Conservation (phyloP, 2,113 vertebrate genomes). For the Ctenomys sociabilis region DNA sequence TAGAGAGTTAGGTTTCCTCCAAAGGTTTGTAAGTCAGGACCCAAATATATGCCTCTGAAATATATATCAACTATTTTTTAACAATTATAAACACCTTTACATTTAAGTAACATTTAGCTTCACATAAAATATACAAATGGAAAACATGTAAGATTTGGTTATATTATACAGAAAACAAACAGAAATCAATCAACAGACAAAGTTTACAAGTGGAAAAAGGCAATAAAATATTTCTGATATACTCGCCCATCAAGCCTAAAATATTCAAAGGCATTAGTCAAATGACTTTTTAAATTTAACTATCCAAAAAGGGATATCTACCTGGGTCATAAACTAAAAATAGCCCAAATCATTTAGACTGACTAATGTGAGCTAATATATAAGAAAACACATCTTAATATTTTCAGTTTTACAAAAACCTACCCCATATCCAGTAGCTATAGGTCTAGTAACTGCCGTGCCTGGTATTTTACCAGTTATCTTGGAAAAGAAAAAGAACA, state of each 20-base stretch:
- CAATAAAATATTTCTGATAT: conserved; percentile 34
- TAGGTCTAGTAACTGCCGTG: conserved; percentile 90
- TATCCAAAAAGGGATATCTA: conserved; percentile 37
- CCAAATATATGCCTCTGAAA: conserved; percentile 31
- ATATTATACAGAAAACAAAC: conserved; percentile 40
- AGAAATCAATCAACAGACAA: conserved; percentile 47
- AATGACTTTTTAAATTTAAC: conserved; percentile 50
- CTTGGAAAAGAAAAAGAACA: conserved; percentile 84
- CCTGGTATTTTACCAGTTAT: conserved; percentile 94
- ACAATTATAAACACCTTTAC: conserved; percentile 28
- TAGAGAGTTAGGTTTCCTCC: conserved; percentile 32
- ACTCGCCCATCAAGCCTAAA: conserved; percentile 56
- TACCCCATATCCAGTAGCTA: conserved; percentile 93
- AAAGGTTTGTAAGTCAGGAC: conserved; percentile 53
- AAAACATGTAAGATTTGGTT: conserved; percentile 18
- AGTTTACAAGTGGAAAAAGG: conserved; percentile 48
- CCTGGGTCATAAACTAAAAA: background rate
- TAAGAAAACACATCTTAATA: conserved; percentile 67
- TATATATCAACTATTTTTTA: conserved; percentile 25
- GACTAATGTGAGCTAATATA: conserved; percentile 40
- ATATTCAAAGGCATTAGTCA: conserved; percentile 38
- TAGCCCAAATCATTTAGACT: conserved; percentile 27
- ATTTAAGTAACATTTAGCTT: conserved; percentile 27
- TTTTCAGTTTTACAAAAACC: conserved; percentile 81
- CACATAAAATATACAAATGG: conserved; percentile 52